A percentile compares a stretch with the other conserved stretches of the same genome.
Evolutionary conservation across 2,888 invertebrate species (phyloP).

Genomic region (Hirudinaria manillensis): DNA sequence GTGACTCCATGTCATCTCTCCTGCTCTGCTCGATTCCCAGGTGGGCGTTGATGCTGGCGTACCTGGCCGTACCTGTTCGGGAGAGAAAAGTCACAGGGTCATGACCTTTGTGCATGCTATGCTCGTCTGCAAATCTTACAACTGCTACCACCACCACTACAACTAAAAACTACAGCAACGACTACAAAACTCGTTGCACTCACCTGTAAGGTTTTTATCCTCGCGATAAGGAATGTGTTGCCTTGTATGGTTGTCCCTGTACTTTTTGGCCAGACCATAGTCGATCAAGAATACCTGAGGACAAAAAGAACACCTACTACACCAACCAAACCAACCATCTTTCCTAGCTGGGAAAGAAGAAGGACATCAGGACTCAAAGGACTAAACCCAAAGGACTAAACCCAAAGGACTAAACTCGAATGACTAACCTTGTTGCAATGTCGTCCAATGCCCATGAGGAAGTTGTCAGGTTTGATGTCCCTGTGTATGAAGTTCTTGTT

Average conservation of each 20-base stretch:
- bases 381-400: neutral
- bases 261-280: slow-evolving; percentile 98
- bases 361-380: neutral
- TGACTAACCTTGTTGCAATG: slow-evolving; percentile 41
- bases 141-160: too few species aligned
- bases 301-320: too few species aligned
- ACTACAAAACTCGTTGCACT: too few species aligned
- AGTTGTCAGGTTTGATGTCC: slow-evolving; percentile 59
- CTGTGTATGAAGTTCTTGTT: slow-evolving; percentile 99
- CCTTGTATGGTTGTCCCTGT: slow-evolving; percentile 82
- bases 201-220: slow-evolving; percentile 53
- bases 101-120: neutral
- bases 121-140: neutral
- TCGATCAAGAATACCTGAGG: slow-evolving; percentile 83
- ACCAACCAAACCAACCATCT: too few species aligned
- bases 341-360: too few species aligned
- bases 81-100: neutral
- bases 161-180: too few species aligned
- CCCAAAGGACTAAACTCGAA: slow-evolving; percentile 3
- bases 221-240: slow-evolving; percentile 80
- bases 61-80: slow-evolving; percentile 60
- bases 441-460: slow-evolving; percentile 58
- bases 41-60: slow-evolving; percentile 98
- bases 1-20: slow-evolving; percentile 97
- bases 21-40: slow-evolving; percentile 96